phyloP scores from a whole-genome alignment of 2,113 vertebrate species.

The Zosterops hypoxanthus region DNA sequence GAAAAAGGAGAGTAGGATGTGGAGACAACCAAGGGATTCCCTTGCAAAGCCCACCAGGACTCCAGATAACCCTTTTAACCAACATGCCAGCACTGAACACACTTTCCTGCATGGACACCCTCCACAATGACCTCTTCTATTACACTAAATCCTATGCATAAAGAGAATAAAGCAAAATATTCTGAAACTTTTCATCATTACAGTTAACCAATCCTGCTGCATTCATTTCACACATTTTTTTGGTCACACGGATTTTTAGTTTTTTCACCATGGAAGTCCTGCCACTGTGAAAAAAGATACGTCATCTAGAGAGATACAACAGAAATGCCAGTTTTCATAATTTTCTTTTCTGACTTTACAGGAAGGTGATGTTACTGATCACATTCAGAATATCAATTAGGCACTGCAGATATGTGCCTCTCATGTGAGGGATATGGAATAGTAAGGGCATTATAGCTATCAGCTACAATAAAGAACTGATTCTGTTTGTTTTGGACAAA shows the following conservation, averaged over 20 bases:
- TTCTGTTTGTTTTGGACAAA: neutral
- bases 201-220: neutral
- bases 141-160: neutral
- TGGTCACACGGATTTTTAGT: neutral
- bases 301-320: neutral
- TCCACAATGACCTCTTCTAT: neutral
- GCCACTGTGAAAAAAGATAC: neutral
- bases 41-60: neutral
- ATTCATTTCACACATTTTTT: neutral
- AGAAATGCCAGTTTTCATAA: neutral
- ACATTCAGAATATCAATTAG: neutral
- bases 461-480: conserved; percentile 13
- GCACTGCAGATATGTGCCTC: neutral
- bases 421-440: neutral
- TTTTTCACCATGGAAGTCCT: fast-evolving
- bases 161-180: neutral
- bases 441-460: neutral
- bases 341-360: neutral
- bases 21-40: neutral
- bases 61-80: neutral
- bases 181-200: neutral
- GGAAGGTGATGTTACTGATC: neutral
- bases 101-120: neutral
- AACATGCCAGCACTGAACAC: neutral
- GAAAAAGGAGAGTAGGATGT: neutral